Evolutionary conservation across 35 echinoderm and acorn worm species (phyloP).

Genomic region (Ptychodera flava): DNA sequence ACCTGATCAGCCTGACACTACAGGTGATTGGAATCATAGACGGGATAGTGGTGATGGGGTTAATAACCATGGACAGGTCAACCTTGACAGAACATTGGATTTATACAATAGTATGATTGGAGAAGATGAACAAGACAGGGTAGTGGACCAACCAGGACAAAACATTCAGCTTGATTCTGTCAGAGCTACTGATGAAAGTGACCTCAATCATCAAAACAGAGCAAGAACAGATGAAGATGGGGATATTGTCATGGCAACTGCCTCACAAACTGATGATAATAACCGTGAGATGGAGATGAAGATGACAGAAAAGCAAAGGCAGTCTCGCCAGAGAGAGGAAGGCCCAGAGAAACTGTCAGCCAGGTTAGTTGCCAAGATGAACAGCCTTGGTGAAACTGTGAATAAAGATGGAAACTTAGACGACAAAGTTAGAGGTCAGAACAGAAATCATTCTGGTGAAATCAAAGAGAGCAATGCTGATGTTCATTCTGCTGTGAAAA

Average conservation of each 20-base stretch:
- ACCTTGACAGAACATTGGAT: not conserved
- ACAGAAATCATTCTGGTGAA: not conserved
- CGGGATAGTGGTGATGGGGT: too few relatives aligned
- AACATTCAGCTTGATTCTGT: not conserved
- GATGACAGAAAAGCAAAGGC: not conserved
- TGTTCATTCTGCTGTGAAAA: slow-evolving; percentile 10
- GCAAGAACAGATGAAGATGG: slow-evolving; percentile 32
- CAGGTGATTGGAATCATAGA: too few relatives aligned
- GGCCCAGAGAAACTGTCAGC: not conserved
- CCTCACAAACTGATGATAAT: slow-evolving; percentile 6
- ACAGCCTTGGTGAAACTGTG: not conserved
- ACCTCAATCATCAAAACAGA: not conserved
- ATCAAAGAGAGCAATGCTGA: not conserved
- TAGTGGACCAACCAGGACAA: not conserved
- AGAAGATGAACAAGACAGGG: not conserved
- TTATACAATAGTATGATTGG: not conserved
- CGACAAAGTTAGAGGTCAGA: not conserved
- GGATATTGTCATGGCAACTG: slow-evolving; percentile 49
- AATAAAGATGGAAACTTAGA: not conserved
- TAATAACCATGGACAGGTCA: too few relatives aligned
- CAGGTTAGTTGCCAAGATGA: not conserved
- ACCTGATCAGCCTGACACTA: too few relatives aligned
- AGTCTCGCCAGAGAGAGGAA: not conserved
- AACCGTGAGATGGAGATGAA: not conserved
- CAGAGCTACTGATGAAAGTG: not conserved